Evolutionary conservation across 2,113 vertebrate genomes (phyloP).

Genomic region (Hystrix brachyura): DNA sequence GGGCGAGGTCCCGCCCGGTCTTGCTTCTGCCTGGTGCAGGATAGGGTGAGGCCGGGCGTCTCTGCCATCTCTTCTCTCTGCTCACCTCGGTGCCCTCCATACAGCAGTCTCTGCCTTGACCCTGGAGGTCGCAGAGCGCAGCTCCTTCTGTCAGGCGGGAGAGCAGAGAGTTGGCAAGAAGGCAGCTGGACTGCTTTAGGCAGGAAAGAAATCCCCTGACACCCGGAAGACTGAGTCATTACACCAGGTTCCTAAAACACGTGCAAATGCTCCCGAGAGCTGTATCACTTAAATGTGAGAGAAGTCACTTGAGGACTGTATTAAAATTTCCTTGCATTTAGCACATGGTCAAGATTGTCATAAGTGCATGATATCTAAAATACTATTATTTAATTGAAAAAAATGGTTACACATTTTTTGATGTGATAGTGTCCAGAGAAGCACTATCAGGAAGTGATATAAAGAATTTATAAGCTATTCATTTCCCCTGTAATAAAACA

Average conservation of each 20-base stretch:
- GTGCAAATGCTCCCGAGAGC: not conserved
- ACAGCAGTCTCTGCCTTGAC: not conserved
- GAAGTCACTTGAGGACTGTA: not conserved
- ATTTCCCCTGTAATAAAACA: not conserved
- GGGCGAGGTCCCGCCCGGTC: rapidly evolving
- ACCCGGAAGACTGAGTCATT: not conserved
- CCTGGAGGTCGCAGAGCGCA: not conserved
- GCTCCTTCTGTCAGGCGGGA: not conserved
- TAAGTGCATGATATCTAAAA: not conserved
- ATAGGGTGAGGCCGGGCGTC: not conserved
- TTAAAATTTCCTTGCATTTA: not conserved
- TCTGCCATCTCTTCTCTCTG: not conserved
- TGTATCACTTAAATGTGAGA: not conserved
- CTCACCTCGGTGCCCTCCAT: not conserved
- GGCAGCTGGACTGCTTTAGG: not conserved
- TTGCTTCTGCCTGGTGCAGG: not conserved
- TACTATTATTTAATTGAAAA: not conserved
- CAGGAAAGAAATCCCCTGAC: not conserved
- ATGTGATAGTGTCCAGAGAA: not conserved
- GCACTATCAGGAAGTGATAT: not conserved
- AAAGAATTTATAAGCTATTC: not conserved
- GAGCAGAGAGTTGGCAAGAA: not conserved
- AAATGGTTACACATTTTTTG: not conserved
- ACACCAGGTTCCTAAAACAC: not conserved
- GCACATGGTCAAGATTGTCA: not conserved